Percentiles rank a stretch among this genome's conserved stretches.
These are phyloP conservation scores for Willisornis vidua DNA, from an alignment of 2,113 vertebrate species.

Conservation along the genomic window DNA sequence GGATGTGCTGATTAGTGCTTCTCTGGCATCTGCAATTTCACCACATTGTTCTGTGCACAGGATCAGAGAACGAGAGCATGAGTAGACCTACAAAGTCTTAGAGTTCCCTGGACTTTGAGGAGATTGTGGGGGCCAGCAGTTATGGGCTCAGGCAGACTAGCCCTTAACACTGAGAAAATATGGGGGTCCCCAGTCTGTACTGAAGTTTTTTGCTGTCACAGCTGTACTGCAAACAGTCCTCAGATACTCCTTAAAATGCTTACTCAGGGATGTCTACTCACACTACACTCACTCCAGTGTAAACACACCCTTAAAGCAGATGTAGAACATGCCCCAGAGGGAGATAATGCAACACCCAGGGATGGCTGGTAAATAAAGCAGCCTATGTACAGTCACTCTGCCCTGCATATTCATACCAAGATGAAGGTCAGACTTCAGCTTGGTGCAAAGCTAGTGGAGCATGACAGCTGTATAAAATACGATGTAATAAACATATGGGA, in stretches of 20 bases:
- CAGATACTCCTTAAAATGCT: slow-evolving; percentile 29
- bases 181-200: neutral
- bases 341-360: slow-evolving; percentile 42
- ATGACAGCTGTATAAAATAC: neutral
- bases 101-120: neutral
- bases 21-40: neutral
- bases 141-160: neutral
- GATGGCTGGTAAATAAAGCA: slow-evolving; percentile 6
- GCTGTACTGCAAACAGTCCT: neutral
- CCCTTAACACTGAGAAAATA: neutral
- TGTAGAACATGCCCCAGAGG: slow-evolving; percentile 12
- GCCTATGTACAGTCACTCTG: neutral
- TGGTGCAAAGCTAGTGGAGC: neutral
- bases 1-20: neutral
- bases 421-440: slow-evolving; percentile 34
- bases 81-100: neutral
- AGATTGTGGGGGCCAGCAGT: neutral
- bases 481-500: slow-evolving; percentile 28
- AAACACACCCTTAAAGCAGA: slow-evolving; percentile 55
- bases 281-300: slow-evolving; percentile 43
- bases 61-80: neutral
- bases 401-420: neutral
- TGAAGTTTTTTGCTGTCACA: slow-evolving; percentile 11
- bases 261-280: slow-evolving; percentile 31
- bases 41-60: neutral